phyloP scores from a whole-genome alignment of 2,797 vertebrate genomes.

The Meda fulgida region DNA sequence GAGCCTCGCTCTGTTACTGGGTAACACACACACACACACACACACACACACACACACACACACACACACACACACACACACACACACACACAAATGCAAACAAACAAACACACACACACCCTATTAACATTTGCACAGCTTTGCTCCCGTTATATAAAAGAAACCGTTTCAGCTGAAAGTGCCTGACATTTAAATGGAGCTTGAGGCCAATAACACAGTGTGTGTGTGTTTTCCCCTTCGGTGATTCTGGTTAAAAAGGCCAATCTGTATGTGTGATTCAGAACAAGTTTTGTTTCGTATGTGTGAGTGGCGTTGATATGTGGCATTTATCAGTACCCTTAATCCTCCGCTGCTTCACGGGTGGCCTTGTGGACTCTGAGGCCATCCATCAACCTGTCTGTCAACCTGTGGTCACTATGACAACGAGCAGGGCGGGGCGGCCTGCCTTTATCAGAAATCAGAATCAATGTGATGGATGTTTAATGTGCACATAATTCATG shows the following conservation, averaged over 20 bases:
- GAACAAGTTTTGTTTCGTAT: constrained; percentile 13
- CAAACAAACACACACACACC: not conserved
- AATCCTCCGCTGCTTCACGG: constrained; percentile 15
- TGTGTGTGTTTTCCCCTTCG: constrained; percentile 8
- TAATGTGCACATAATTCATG: constrained; percentile 11
- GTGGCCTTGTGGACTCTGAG: constrained; percentile 30
- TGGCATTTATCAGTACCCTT: constrained; percentile 51
- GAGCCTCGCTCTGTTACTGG: not conserved
- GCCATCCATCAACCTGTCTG: constrained; percentile 50
- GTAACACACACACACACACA: constrained; percentile 17
- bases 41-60: constrained; percentile 22
- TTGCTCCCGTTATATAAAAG: constrained; percentile 36
- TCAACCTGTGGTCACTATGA: constrained; percentile 51
- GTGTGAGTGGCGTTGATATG: constrained; percentile 26
- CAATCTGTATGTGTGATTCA: constrained; percentile 28
- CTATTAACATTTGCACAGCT: constrained; percentile 45
- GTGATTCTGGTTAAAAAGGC: constrained; percentile 17
- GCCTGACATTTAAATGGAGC: constrained; percentile 52
- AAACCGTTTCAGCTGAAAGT: constrained; percentile 33
- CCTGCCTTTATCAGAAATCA: constrained; percentile 34
- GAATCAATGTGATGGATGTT: constrained; percentile 21
- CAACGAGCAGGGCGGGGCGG: constrained; percentile 42
- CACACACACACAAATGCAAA: constrained; percentile 21
- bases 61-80: constrained; percentile 14
- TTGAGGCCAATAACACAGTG: constrained; percentile 36